Percentiles rank a stretch among this genome's conserved stretches.
Conservation (phyloP, 2,797 vertebrate species). For the Aviceda leuphotes region DNA sequence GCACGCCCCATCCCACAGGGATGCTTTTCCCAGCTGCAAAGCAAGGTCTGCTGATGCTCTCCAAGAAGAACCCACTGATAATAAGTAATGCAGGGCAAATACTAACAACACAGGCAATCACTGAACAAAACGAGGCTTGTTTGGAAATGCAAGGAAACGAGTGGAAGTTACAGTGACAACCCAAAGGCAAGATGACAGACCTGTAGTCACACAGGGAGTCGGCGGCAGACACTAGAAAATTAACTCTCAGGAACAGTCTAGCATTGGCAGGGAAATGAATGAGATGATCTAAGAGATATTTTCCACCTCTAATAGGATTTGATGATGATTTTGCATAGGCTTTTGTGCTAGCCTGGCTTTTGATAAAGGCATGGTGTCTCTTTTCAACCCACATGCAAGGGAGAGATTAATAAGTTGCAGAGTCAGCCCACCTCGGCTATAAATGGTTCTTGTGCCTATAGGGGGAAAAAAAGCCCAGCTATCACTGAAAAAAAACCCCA, state of each 20-base stretch:
- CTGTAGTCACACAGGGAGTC: constrained; percentile 27
- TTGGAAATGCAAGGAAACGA: background rate
- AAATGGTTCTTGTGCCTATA: constrained; percentile 31
- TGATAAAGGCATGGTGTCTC: constrained; percentile 68
- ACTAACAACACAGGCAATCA: background rate
- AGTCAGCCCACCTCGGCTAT: constrained; percentile 25
- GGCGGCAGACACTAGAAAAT: constrained; percentile 53
- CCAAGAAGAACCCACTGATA: background rate
- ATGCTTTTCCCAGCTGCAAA: background rate
- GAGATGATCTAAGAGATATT: constrained; percentile 71
- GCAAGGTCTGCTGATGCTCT: background rate
- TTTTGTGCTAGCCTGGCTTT: constrained; percentile 61
- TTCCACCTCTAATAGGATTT: constrained; percentile 69
- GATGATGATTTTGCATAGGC: constrained; percentile 69
- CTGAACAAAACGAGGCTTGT: background rate
- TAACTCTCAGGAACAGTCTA: constrained; percentile 56
- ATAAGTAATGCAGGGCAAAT: background rate
- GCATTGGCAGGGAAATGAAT: constrained; percentile 69
- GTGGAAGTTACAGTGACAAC: constrained; percentile 28
- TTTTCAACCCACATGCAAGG: constrained; percentile 53
- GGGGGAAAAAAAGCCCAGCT: background rate
- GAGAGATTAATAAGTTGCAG: constrained; percentile 68
- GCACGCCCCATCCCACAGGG: accelerated
- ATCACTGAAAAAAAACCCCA: background rate
- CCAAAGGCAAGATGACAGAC: constrained; percentile 53